Evolutionary conservation across 2,888 invertebrate species (phyloP).

Genomic region (Ectemnius cavifrons): DNA sequence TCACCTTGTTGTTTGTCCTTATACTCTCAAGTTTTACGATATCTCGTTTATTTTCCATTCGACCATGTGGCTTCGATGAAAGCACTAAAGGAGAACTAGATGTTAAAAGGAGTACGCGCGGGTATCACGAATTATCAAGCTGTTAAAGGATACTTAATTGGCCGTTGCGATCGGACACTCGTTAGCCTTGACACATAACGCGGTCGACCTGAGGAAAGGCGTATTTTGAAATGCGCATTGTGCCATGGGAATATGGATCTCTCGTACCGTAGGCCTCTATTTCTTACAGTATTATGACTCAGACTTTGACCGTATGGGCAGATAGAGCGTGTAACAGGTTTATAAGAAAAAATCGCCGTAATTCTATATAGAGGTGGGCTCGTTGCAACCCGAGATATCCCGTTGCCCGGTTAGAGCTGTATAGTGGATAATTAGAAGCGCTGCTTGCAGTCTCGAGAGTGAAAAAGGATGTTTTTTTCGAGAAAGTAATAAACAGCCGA

Average conservation of each 20-base stretch:
- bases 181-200: constrained; percentile 5
- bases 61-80: not conserved
- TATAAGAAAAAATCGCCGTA: constrained; percentile 38
- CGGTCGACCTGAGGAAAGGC: not conserved
- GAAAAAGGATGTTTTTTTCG: not conserved
- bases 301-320: not conserved
- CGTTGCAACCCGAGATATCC: constrained; percentile 16
- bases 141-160: not conserved
- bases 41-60: too few relatives aligned
- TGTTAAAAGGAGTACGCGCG: not conserved
- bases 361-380: constrained; percentile 35
- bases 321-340: constrained; percentile 31
- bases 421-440: constrained; percentile 14
- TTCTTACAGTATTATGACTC: too few relatives aligned
- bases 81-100: not conserved
- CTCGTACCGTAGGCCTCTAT: not conserved
- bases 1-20: not conserved
- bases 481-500: not conserved
- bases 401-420: constrained; percentile 4
- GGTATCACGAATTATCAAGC: not conserved
- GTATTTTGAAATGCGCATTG: constrained; percentile 2
- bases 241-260: not conserved
- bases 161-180: not conserved
- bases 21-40: too few relatives aligned
- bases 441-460: not conserved